Evolutionary conservation across 2,888 invertebrate species (phyloP).

Genomic region (Hypselothyrea guttata): DNA sequence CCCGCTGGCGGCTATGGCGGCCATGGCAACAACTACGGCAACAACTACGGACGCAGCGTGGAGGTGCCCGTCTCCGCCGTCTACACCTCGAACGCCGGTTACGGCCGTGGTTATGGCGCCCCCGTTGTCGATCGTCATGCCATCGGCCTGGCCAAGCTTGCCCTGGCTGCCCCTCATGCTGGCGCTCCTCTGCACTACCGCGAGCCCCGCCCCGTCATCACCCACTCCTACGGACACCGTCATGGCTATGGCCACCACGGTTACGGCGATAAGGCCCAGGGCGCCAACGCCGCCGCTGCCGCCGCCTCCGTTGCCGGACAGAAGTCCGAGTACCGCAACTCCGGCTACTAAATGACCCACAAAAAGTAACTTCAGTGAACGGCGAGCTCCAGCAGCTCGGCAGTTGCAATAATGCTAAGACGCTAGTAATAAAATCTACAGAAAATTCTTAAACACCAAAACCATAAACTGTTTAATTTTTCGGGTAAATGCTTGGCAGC

Average conservation of each 20-base stretch:
- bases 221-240: constrained; percentile 35
- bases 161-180: constrained; percentile 57
- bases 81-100: constrained; percentile 28
- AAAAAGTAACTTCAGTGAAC: constrained; percentile 32
- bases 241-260: constrained; percentile 28
- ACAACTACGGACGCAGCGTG: constrained; percentile 35
- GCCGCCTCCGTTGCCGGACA: constrained; percentile 54
- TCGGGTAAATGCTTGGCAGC: not conserved
- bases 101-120: constrained; percentile 46
- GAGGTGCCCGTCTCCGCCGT: constrained; percentile 46
- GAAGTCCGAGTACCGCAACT: constrained; percentile 20
- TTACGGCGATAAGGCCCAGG: constrained; percentile 48
- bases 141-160: constrained; percentile 56
- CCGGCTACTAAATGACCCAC: constrained; percentile 33
- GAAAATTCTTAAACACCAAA: constrained; percentile 11
- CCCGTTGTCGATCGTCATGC: constrained; percentile 57
- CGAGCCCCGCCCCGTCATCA: constrained; percentile 32
- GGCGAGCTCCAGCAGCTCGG: too few species aligned
- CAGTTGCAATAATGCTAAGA: constrained; percentile 24
- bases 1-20: constrained; percentile 49
- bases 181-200: constrained; percentile 47
- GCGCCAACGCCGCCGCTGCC: constrained; percentile 68
- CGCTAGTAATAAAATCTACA: constrained; percentile 38
- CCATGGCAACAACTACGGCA: constrained; percentile 15
- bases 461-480: constrained; percentile 8